Evolutionary conservation across 2,113 vertebrate species (phyloP).

Genomic region (Tragelaphus strepsiceros): DNA sequence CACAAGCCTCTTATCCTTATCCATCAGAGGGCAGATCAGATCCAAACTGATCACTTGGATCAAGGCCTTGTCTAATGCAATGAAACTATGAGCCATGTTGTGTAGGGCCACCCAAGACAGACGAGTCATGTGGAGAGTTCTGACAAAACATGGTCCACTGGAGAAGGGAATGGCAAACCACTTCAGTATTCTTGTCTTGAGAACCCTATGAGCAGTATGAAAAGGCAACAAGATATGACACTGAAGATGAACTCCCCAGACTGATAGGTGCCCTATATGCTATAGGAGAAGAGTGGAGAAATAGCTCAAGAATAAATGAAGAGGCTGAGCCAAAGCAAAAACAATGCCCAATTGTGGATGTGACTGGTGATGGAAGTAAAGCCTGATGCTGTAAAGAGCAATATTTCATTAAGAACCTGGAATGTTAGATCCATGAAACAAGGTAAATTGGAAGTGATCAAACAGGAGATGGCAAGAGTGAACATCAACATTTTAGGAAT

Average conservation of each 20-base stretch:
- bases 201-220: background rate
- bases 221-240: background rate
- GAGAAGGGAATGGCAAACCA: background rate
- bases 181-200: background rate
- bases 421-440: background rate
- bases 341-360: background rate
- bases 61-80: background rate
- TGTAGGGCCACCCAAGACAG: background rate
- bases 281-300: background rate
- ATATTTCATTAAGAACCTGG: background rate
- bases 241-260: background rate
- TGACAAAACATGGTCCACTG: background rate
- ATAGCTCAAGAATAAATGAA: background rate
- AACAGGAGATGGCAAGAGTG: background rate
- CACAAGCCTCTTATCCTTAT: background rate
- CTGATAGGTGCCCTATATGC: background rate
- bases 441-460: background rate
- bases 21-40: background rate
- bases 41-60: background rate
- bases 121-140: background rate
- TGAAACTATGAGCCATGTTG: background rate
- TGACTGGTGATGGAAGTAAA: background rate
- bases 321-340: background rate
- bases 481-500: background rate
- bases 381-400: background rate